Evolutionary conservation across 2,113 vertebrate species (phyloP).

Genomic region (Xiphias gladius): DNA sequence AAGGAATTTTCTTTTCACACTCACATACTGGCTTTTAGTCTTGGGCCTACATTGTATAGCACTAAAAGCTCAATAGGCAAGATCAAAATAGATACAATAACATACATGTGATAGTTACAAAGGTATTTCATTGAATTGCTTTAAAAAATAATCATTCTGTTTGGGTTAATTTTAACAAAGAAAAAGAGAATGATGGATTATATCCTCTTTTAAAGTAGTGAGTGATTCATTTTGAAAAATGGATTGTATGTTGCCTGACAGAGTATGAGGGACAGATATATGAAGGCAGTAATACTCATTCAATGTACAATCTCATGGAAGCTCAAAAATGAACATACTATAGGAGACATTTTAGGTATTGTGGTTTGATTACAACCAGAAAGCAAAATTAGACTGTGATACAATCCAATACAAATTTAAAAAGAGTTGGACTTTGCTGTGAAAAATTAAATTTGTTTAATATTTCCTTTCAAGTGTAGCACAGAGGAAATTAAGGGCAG

Average conservation of each 20-base stretch:
- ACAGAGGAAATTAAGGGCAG: slow-evolving; percentile 22
- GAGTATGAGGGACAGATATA: neutral
- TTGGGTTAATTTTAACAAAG: neutral
- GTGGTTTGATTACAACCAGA: neutral
- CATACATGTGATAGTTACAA: neutral
- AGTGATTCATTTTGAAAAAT: slow-evolving; percentile 11
- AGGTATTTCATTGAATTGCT: slow-evolving; percentile 10
- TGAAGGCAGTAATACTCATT: neutral
- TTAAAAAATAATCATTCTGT: slow-evolving; percentile 9
- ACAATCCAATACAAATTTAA: slow-evolving; percentile 2
- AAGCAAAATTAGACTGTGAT: neutral
- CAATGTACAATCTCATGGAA: neutral
- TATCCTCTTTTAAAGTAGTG: neutral
- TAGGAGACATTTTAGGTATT: neutral
- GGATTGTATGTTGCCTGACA: neutral
- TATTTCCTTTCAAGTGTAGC: slow-evolving; percentile 1
- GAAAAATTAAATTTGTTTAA: neutral
- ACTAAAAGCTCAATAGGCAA: neutral
- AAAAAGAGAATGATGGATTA: neutral
- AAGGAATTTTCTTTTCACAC: neutral
- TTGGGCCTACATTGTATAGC: slow-evolving; percentile 5
- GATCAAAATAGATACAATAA: neutral
- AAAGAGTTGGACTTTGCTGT: neutral
- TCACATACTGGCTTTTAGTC: neutral
- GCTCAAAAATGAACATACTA: neutral